These are phyloP conservation scores for Armadillidium nasatum DNA, from an alignment of 1,140 invertebrate species.

Conservation along the genomic window DNA sequence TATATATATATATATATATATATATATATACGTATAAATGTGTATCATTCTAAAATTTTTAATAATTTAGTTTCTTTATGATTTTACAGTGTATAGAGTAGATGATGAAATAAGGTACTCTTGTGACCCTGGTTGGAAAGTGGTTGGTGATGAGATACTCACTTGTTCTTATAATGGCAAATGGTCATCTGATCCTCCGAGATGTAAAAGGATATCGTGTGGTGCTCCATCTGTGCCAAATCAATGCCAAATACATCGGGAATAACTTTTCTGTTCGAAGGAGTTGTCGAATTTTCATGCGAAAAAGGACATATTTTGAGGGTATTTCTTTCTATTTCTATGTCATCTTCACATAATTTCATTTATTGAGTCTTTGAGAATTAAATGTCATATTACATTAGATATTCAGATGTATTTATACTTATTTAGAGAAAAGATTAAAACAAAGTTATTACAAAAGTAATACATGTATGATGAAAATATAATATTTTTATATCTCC, in stretches of 20 bases:
- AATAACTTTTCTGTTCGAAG: conserved; percentile 39
- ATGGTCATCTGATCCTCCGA: conserved; percentile 47
- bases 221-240: conserved; percentile 42
- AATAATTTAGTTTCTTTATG: not conserved
- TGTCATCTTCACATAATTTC: too few relatives aligned
- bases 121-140: conserved; percentile 46
- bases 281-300: conserved; percentile 42
- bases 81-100: conserved; percentile 19
- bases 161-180: conserved; percentile 47
- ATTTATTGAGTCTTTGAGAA: too few relatives aligned
- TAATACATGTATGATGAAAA: too few relatives aligned
- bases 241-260: conserved; percentile 44
- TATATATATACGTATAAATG: too few relatives aligned
- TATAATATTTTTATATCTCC: too few relatives aligned
- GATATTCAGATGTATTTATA: too few relatives aligned
- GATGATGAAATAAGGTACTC: conserved; percentile 35
- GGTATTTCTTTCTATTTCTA: too few relatives aligned
- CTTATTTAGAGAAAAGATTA: too few relatives aligned
- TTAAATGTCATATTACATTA: too few relatives aligned
- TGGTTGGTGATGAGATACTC: conserved; percentile 42
- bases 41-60: too few relatives aligned
- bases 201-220: conserved; percentile 48
- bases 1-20: conserved; percentile 12
- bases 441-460: too few relatives aligned
- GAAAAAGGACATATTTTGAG: conserved; percentile 35